Evolutionary conservation across 2,888 invertebrate species (phyloP).

Genomic region (Aromia moschata): DNA sequence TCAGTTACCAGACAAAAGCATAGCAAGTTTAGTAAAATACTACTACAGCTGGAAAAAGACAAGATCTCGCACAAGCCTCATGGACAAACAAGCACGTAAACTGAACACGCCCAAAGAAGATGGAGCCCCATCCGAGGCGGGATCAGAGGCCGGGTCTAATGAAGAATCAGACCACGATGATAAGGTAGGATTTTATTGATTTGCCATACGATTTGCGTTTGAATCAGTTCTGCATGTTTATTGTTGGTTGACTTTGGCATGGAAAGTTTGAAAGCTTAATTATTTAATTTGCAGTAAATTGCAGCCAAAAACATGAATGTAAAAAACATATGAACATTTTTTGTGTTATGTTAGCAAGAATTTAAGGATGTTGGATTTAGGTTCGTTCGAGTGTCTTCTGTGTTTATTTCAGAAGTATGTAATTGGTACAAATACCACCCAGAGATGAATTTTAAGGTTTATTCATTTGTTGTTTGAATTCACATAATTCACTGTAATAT

Average conservation of each 20-base stretch:
- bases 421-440: background rate
- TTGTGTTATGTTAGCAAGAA: background rate
- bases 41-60: constrained; percentile 99
- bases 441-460: too few relatives aligned
- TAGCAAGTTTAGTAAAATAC: constrained; percentile 94
- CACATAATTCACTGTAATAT: too few relatives aligned
- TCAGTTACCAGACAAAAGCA: constrained; percentile 95
- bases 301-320: constrained; percentile 12
- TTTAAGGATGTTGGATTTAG: background rate
- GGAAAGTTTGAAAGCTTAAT: constrained; percentile 16
- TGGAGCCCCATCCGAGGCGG: constrained; percentile 75
- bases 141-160: constrained; percentile 84
- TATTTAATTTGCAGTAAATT: constrained; percentile 15
- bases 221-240: background rate
- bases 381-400: background rate
- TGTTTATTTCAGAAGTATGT: background rate
- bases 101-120: constrained; percentile 75
- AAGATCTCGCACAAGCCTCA: constrained; percentile 87
- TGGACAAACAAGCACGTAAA: constrained; percentile 85
- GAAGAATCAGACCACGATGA: constrained; percentile 90
- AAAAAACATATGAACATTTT: background rate
- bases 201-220: too few relatives aligned
- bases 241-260: constrained; percentile 23
- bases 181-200: constrained; percentile 72
- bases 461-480: too few relatives aligned